These are phyloP conservation scores for Priapulus caudatus DNA, from an alignment of 2,888 invertebrate species.

Conservation along the genomic window DNA sequence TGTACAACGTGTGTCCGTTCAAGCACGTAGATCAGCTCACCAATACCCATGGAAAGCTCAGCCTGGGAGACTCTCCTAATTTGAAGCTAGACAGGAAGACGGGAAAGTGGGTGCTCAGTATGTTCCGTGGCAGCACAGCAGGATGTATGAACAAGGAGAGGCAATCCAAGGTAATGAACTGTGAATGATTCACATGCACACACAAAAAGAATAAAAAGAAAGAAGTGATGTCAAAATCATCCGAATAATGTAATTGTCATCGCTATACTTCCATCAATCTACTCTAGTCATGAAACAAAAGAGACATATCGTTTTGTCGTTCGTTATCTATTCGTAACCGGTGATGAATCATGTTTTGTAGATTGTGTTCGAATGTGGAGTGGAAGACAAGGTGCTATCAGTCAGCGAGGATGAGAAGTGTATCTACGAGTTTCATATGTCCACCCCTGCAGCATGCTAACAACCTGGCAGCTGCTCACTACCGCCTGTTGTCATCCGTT, in stretches of 20 bases:
- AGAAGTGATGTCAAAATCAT: no score
- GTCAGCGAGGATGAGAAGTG: conserved; percentile 1
- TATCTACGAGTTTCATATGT: conserved; percentile 1
- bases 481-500: no score
- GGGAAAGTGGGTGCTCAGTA: background rate
- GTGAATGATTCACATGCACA: no score
- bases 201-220: no score
- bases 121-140: background rate
- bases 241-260: no score
- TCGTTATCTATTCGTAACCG: no score
- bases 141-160: no score
- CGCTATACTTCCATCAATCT: no score
- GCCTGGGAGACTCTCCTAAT: background rate
- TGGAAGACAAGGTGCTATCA: background rate
- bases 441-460: background rate
- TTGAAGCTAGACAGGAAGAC: background rate
- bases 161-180: no score
- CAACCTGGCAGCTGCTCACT: background rate
- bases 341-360: no score
- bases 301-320: no score
- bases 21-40: background rate
- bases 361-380: background rate
- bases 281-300: no score
- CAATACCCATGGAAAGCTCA: background rate
- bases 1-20: background rate